These are phyloP conservation scores for Heliopora coerulea DNA, from an alignment of 92 coral and sea anemone species.

Conservation along the genomic window DNA sequence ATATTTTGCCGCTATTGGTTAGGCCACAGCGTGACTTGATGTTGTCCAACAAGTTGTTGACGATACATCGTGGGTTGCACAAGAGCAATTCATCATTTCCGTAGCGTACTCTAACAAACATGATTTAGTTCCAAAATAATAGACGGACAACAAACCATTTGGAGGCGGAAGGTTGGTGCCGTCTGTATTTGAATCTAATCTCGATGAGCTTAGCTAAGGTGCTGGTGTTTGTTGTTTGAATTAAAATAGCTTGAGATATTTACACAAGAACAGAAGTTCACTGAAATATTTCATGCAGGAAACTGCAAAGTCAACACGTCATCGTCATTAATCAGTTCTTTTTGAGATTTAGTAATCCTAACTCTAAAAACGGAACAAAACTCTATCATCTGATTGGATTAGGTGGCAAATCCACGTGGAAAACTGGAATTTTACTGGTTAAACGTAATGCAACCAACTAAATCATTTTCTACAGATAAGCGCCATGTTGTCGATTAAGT, in stretches of 20 bases:
- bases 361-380: neutral
- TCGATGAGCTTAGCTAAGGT: neutral
- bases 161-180: conserved; percentile 23
- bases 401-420: neutral
- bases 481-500: neutral
- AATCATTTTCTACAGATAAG: no score
- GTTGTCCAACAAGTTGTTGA: conserved; percentile 69
- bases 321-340: neutral
- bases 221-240: conserved; percentile 20
- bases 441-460: neutral
- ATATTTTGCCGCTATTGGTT: conserved; percentile 55
- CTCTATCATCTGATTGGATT: conserved; percentile 3
- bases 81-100: conserved; percentile 87
- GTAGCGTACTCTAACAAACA: conserved; percentile 83
- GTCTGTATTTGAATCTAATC: conserved; percentile 24
- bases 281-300: conserved; percentile 18
- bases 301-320: neutral
- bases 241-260: conserved; percentile 20
- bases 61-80: conserved; percentile 82
- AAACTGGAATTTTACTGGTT: neutral
- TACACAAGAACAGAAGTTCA: conserved; percentile 9
- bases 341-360: neutral
- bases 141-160: neutral
- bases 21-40: conserved; percentile 83
- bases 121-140: conserved; percentile 16